These are phyloP conservation scores for Tylochromis polylepis DNA, from an alignment of 2,113 vertebrate species.

Conservation along the genomic window DNA sequence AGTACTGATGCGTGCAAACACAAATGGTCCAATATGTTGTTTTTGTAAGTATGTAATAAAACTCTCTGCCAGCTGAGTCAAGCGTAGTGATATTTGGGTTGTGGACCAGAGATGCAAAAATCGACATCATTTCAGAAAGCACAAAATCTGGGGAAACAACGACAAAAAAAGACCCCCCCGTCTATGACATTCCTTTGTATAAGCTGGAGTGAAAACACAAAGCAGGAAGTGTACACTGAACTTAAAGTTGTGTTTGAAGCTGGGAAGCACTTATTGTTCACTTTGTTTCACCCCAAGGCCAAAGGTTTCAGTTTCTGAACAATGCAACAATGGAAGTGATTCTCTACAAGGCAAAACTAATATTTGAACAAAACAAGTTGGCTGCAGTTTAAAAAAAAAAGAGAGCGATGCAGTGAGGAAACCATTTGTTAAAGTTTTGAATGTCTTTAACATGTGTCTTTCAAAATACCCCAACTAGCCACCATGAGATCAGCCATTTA, in stretches of 20 bases:
- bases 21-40: background rate
- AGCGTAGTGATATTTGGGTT: background rate
- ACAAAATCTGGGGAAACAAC: rapidly evolving
- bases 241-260: background rate
- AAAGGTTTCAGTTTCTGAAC: background rate
- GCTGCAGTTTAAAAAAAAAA: background rate
- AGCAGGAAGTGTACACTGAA: background rate
- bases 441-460: background rate
- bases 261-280: background rate
- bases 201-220: background rate
- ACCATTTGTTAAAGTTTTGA: background rate
- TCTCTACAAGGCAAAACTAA: background rate
- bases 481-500: background rate
- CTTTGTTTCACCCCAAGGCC: background rate
- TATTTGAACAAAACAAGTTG: background rate
- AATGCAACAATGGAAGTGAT: background rate
- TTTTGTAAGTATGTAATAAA: background rate
- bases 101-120: background rate
- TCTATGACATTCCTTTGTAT: background rate
- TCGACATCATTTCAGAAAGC: background rate
- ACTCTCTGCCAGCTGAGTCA: background rate
- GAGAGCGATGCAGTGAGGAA: background rate
- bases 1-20: background rate
- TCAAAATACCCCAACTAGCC: background rate
- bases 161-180: background rate